Conservation (phyloP, 1,140 invertebrate species). For the Scaptomyza montana region DNA sequence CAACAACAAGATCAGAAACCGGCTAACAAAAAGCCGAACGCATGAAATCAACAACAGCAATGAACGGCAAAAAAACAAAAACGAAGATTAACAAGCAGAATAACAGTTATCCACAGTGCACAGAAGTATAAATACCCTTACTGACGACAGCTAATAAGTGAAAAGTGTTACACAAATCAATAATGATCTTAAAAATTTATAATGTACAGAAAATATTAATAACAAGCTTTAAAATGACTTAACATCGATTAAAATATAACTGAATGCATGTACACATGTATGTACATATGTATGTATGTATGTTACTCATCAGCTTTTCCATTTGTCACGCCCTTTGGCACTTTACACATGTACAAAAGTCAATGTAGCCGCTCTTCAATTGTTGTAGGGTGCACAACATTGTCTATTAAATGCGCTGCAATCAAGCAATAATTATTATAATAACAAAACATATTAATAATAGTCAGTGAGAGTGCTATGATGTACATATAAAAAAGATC, state of each 20-base stretch:
- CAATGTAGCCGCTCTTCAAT: neutral
- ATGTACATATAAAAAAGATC: neutral
- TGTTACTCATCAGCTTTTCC: too few relatives aligned
- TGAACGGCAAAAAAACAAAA: conserved; percentile 16
- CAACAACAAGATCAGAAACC: neutral
- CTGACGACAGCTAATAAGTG: too few relatives aligned
- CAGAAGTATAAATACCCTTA: neutral
- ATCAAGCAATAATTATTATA: conserved; percentile 24
- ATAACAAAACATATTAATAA: neutral
- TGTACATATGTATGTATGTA: too few relatives aligned
- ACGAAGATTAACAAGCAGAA: conserved; percentile 4
- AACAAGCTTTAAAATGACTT: too few relatives aligned
- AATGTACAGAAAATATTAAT: too few relatives aligned
- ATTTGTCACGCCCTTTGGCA: conserved; percentile 19
- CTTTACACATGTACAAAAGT: neutral
- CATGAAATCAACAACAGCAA: conserved; percentile 13
- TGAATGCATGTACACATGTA: too few relatives aligned
- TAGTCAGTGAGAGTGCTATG: neutral
- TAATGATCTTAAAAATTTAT: too few relatives aligned
- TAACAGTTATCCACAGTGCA: neutral
- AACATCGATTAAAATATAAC: too few relatives aligned
- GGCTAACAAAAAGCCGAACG: neutral
- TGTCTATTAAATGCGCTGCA: conserved; percentile 54
- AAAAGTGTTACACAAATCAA: too few relatives aligned
- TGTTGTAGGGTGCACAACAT: conserved; percentile 31